Evolutionary conservation across 2,797 vertebrate species (phyloP).

Genomic region (Mormyrus proboscirostris): DNA sequence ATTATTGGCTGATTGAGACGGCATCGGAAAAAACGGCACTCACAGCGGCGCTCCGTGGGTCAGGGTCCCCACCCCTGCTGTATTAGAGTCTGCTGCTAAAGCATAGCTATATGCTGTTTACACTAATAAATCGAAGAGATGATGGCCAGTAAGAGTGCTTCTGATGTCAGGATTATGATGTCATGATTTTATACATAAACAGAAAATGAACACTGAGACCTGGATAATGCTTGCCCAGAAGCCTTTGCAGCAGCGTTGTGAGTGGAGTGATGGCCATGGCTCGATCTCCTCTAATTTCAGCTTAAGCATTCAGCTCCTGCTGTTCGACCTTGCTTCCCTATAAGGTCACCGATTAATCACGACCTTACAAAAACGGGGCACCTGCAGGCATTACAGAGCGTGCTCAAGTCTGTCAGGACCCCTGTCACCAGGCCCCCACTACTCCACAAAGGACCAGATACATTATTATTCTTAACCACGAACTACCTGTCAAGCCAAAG

Average conservation of each 20-base stretch:
- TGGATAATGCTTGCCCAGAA: neutral
- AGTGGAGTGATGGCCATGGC: neutral
- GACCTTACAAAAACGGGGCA: neutral
- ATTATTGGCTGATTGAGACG: neutral
- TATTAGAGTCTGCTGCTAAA: neutral
- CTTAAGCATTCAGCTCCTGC: slow-evolving; percentile 21
- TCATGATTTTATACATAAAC: neutral
- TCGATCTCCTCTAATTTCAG: slow-evolving; percentile 25
- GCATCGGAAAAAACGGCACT: neutral
- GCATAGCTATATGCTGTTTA: neutral
- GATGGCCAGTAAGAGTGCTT: neutral
- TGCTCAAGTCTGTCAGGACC: neutral
- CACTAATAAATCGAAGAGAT: neutral
- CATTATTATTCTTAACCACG: neutral
- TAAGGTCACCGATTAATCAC: neutral
- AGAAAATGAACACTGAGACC: neutral
- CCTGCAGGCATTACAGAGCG: neutral
- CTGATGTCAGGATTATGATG: neutral
- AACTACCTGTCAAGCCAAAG: neutral
- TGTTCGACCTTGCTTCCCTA: slow-evolving; percentile 8
- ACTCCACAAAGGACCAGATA: neutral
- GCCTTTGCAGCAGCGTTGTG: neutral
- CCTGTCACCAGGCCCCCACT: neutral
- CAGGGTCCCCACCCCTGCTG: neutral
- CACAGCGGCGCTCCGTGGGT: neutral